Evolutionary conservation across 2,888 invertebrate genomes (phyloP), one percentile per base, ranked within the genome.

Genomic region (Deroplatys truncata): DNA sequence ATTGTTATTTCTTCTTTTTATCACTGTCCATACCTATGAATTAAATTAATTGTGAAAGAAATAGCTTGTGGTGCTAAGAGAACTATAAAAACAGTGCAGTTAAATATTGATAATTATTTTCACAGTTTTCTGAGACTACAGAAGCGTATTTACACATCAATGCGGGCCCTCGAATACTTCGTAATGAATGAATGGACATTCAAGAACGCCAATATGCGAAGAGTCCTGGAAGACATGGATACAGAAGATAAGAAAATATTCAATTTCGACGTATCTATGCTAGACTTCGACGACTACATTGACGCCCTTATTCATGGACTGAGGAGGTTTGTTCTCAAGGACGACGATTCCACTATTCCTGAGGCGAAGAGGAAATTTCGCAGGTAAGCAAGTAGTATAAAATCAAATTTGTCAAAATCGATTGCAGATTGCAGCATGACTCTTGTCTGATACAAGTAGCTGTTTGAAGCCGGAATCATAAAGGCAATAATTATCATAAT

Each of bases 141-240:
- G 91, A 93, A 92, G 90, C 93, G 93, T 90, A 93, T 95, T 89
- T 94, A 94, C 91, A 92, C 93, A 89, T 93, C 94, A 8, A 92
- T 94, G 89, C 92, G 92, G 88, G 93, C 93, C 1, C 92, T 95
- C 89, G 93, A 94, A 90, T 95, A 93, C 92, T 95, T 95, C 92
- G 94, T 94, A 84, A 92, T 93, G 43, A 93, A 94, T 87, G 93
- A 94, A 88, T 95, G 95, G 95, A 91, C 91, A 72, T 94, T 93
- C 91, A 91, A 91, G 56, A 92, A 92, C 84, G 92, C 92, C 35
- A 93, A 93, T 90, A 92, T 92, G 84, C 90, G 92, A 28, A 91
- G 91, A 49, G 91, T 93, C n/a, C 92, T 91, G 90, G 92, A 92
- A 29, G 91, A 91, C 28, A 90, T 93, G 88, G 91, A 91, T 86